These are phyloP conservation scores for Agapostemon virescens DNA, from an alignment of 2,888 invertebrate species.

Conservation along the genomic window DNA sequence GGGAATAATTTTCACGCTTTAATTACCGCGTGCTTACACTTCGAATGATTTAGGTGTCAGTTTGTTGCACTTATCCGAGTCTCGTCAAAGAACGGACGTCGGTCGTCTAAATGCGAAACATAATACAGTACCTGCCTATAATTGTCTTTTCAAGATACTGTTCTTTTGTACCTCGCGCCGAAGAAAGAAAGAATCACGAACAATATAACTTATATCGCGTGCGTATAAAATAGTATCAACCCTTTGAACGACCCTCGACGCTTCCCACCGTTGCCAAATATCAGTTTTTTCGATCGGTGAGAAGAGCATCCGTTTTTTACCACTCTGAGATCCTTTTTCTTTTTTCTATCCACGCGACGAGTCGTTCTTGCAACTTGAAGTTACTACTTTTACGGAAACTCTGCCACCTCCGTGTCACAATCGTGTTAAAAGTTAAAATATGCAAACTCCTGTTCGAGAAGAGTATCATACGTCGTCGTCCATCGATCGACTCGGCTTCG, in stretches of 20 bases:
- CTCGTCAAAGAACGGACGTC: neutral
- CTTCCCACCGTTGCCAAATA: conserved; percentile 45
- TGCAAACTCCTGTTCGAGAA: too few species aligned
- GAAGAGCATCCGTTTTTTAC: conserved; percentile 37
- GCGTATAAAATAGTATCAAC: conserved; percentile 14
- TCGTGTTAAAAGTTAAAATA: too few species aligned
- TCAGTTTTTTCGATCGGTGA: conserved; percentile 36
- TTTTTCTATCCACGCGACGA: neutral
- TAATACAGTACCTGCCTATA: conserved; percentile 69
- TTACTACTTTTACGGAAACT: neutral
- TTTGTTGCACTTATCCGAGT: neutral
- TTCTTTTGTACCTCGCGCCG: conserved; percentile 60
- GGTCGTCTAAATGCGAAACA: conserved; percentile 61
- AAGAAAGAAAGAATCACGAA: conserved; percentile 34
- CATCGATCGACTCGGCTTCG: too few species aligned
- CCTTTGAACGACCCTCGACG: conserved; percentile 27
- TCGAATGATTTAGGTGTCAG: neutral
- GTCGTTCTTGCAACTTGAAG: neutral
- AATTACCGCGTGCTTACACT: neutral
- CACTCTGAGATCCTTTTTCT: neutral
- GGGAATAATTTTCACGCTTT: neutral
- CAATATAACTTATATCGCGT: conserved; percentile 29
- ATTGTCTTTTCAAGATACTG: conserved; percentile 59
- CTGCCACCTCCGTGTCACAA: neutral
- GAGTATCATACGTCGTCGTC: too few species aligned